Base-by-base conservation (phyloP, 2,113 vertebrate genomes). In the Oncorhynchus masou region DNA sequence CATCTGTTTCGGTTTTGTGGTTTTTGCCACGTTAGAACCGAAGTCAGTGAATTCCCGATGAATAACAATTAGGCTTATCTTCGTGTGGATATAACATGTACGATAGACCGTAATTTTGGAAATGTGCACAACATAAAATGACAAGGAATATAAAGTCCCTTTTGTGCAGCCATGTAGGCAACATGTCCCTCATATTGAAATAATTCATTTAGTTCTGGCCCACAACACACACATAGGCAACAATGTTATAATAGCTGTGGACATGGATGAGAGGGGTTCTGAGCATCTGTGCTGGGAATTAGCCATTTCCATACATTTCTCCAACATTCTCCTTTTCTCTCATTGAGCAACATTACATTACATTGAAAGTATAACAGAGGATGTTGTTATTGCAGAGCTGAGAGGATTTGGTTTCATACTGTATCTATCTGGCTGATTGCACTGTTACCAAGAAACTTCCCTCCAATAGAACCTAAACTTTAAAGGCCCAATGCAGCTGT, bases 381-480 rank as follows among this genome's bases (percentile, higher is more conserved):
- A 84, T 89, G 84, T 57, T 72, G 80, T 90, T 85, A 86, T 79
- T 20, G 71, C 75, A 51, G 79, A 75, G 76, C 12, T 39, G 66
- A 31, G 72, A 76, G 71, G 86, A 81, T 92, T 83, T 70, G 68
- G 77, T 92, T 90, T 86, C 86, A 85, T 78, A 45, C 39, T 45
- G 39, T 45, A 83, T 86, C 84, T 86, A 74, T 57, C 48, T 12
- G 82, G 73, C 82, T 84, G 77, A 76, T 81, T 70, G 51, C 78
- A 73, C 62, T 24, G 87, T 92, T 88, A 79, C 91, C 70, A 74
- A 7, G 88, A 88, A 87, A 86, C 88, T 20, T 59, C 31, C 54
- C 68, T 74, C 74, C 81, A 90, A 77, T 85, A 85, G 75, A 89
- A 89, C 83, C 82, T 68, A 82, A 84, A 81, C 77, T 75, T 25